Base-by-base conservation (phyloP, 2,797 vertebrate genomes). In the Adrianichthys oophorus region DNA sequence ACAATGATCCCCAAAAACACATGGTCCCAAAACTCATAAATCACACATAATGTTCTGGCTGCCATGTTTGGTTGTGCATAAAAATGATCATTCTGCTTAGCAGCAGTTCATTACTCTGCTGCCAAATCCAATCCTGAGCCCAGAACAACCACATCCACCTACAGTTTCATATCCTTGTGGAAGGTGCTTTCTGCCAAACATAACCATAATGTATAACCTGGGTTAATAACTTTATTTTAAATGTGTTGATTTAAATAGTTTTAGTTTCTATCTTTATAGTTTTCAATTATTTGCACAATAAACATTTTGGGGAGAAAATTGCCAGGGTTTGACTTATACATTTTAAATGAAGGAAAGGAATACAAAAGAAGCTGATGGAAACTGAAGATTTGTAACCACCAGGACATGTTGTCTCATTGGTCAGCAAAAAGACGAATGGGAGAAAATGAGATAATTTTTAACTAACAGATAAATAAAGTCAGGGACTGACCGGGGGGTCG, bases 41-140 rank as follows among this genome's bases (percentile, higher is more conserved):
- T 65, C 70, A 80, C 82, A 12, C 32, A 87, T 86, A 74, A 83
- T 83, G 73, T 68, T 80, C 77, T 73, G 85, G 72, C 55, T 74
- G 65, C 69, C 65, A 64, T 59, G 72, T 74, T 74, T 80, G 69
- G 79, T 71, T 53, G 59, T 68, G 69, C 72, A 74, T 67, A 67
- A 67, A 61, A 65, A 60, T 19, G 41, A 58, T 17, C 41, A 64
- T 67, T 54, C n/a, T 29, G 46, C 59, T 77, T 24, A 41, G 56
- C 63, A 32, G 56, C 63, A 56, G 62, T 49, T 58, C 18, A 49
- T 56, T 53, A 60, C 50, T 52, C 63, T 53, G 49, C 17, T 42
- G 60, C 46, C 12, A 48, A 23, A 8, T 29, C 63, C 56, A 37
- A 37, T 13, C 32, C 32, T 10, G 3, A 4, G 32, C 32, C 53